A percentile compares a stretch with the other conserved stretches of the same genome.
These are phyloP conservation scores for Drosophila maculinotata DNA, from an alignment of 2,888 invertebrate species.

Conservation along the genomic window DNA sequence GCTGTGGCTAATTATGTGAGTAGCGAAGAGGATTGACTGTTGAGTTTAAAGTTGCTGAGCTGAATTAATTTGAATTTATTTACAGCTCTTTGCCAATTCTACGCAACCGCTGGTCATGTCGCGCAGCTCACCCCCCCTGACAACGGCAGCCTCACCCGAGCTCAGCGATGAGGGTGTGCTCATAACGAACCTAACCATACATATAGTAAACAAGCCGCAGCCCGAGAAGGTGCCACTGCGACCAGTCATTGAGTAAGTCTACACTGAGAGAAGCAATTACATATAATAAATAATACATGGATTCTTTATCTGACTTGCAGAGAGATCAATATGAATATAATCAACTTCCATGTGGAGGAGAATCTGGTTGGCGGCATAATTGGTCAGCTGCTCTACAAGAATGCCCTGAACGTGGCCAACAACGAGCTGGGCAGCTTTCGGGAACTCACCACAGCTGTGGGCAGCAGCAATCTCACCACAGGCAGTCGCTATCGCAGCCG, in stretches of 20 bases:
- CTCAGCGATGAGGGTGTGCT: constrained; percentile 87
- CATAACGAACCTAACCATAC: constrained; percentile 93
- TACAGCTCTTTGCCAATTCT: constrained; percentile 82
- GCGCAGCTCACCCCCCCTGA: constrained; percentile 74
- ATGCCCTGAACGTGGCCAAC: constrained; percentile 81
- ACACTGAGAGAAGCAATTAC: not conserved
- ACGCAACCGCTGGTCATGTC: constrained; percentile 71
- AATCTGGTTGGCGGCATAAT: constrained; percentile 90
- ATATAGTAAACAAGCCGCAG: constrained; percentile 92
- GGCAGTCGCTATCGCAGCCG: constrained; percentile 78
- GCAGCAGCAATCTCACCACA: constrained; percentile 63
- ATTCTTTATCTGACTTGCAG: constrained; percentile 83
- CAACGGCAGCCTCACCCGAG: constrained; percentile 78
- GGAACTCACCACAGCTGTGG: constrained; percentile 56
- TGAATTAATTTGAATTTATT: not conserved
- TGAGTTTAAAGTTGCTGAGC: fast-evolving
- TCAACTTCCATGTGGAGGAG: constrained; percentile 91
- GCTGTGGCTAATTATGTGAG: constrained; percentile 89
- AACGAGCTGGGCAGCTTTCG: constrained; percentile 79
- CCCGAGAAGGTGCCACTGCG: constrained; percentile 86
- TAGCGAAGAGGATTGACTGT: constrained; percentile 8
- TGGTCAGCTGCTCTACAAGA: constrained; percentile 89
- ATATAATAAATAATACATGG: not conserved
- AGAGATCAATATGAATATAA: constrained; percentile 89
- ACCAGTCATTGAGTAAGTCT: constrained; percentile 83